phyloP scores from a whole-genome alignment of 2,113 vertebrate species.

The Hiodon alosoides region DNA sequence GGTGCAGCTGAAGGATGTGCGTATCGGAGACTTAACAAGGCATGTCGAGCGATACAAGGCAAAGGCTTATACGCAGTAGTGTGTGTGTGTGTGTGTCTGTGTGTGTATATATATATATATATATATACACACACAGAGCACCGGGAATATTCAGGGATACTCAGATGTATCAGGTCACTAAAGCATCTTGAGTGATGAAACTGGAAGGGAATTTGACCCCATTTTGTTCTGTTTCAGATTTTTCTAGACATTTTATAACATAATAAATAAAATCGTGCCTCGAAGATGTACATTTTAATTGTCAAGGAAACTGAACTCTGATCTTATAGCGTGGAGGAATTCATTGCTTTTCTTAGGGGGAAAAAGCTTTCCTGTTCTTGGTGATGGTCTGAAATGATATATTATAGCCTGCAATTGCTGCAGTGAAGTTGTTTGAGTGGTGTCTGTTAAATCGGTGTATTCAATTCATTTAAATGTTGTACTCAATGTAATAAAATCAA shows the following conservation, averaged over 20 bases:
- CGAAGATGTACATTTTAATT: too few species aligned
- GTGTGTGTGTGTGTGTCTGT: not conserved
- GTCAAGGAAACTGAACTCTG: not conserved
- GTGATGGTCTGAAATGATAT: too few species aligned
- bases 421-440: too few species aligned
- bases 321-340: not conserved
- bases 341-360: not conserved
- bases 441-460: too few species aligned
- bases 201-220: too few species aligned
- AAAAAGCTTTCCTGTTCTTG: not conserved
- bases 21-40: constrained; percentile 52
- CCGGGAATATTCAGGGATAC: not conserved
- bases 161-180: not conserved
- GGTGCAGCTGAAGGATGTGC: constrained; percentile 62
- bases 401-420: too few species aligned
- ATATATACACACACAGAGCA: not conserved
- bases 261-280: too few species aligned
- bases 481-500: too few species aligned
- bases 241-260: too few species aligned
- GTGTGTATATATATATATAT: too few species aligned
- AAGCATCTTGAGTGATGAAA: not conserved
- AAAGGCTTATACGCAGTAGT: constrained; percentile 30
- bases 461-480: too few species aligned
- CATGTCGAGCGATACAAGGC: constrained; percentile 50
- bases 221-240: too few species aligned